Evolutionary conservation across 2,797 vertebrate genomes (phyloP).

Genomic region (Hypotaenidia okinawae): DNA sequence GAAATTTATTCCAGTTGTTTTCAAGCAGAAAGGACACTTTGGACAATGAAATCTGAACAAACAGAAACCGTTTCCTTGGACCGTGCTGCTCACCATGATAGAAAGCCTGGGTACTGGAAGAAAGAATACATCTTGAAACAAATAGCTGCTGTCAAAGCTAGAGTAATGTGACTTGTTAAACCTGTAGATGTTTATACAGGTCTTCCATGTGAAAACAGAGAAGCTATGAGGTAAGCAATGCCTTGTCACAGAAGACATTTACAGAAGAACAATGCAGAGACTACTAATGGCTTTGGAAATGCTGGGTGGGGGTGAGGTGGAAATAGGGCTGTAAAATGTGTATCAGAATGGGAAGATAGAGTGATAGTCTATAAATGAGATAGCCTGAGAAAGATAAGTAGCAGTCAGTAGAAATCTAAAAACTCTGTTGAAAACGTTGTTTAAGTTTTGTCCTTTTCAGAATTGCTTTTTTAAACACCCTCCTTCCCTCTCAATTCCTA

Average conservation of each 20-base stretch:
- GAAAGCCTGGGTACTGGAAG: slow-evolving; percentile 86
- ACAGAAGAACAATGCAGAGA: neutral
- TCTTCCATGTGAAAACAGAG: slow-evolving; percentile 81
- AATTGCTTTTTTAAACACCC: neutral
- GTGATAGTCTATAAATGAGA: neutral
- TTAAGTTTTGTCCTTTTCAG: neutral
- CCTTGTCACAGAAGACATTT: neutral
- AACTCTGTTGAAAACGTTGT: neutral
- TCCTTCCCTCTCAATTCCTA: neutral
- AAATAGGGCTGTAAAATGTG: neutral
- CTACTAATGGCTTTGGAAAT: neutral
- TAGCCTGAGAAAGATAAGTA: neutral
- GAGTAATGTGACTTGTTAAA: slow-evolving; percentile 76
- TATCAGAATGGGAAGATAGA: neutral
- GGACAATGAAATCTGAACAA: slow-evolving; percentile 50
- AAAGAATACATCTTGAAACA: slow-evolving; percentile 80
- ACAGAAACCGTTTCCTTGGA: slow-evolving; percentile 40
- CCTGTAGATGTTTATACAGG: slow-evolving; percentile 81
- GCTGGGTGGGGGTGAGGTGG: neutral
- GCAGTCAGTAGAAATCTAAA: neutral
- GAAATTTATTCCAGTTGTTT: slow-evolving; percentile 76
- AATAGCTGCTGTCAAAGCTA: slow-evolving; percentile 63
- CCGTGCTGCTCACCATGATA: slow-evolving; percentile 54
- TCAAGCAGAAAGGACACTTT: slow-evolving; percentile 56
- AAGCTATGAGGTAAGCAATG: slow-evolving; percentile 75